phyloP scores from a whole-genome alignment of 2,888 invertebrate species.

The Drosophila longiperda region DNA sequence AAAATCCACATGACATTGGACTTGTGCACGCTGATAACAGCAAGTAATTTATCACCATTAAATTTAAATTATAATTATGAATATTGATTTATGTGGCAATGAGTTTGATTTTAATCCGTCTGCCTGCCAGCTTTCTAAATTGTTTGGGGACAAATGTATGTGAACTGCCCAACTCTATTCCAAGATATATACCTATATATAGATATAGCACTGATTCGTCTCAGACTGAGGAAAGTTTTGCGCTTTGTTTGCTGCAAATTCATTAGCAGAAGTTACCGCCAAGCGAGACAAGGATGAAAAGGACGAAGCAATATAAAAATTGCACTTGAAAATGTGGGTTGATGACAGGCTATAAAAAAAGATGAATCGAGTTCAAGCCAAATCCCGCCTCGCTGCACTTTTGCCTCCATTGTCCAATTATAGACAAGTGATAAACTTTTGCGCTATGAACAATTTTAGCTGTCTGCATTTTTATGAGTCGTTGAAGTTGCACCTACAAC shows the following conservation, averaged over 20 bases:
- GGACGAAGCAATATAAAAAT: slow-evolving; percentile 31
- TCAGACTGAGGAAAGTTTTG: slow-evolving; percentile 9
- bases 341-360: slow-evolving; percentile 24
- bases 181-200: slow-evolving; percentile 10
- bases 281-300: slow-evolving; percentile 17
- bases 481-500: slow-evolving; percentile 16
- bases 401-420: slow-evolving; percentile 65
- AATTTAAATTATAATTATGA: slow-evolving; percentile 63
- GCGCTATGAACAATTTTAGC: slow-evolving; percentile 45
- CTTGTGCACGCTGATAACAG: slow-evolving; percentile 9
- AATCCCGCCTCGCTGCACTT: slow-evolving; percentile 54
- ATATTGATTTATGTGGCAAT: slow-evolving; percentile 63
- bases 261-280: slow-evolving; percentile 45
- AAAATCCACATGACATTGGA: background rate
- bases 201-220: slow-evolving; percentile 13
- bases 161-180: slow-evolving; percentile 20
- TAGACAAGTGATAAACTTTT: slow-evolving; percentile 58
- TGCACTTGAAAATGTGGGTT: slow-evolving; percentile 34
- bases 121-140: slow-evolving; percentile 27
- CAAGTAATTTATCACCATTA: slow-evolving; percentile 67
- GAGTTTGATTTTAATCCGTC: background rate
- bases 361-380: slow-evolving; percentile 10
- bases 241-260: slow-evolving; percentile 22
- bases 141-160: slow-evolving; percentile 41
- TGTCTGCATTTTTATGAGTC: slow-evolving; percentile 44